Percentiles rank a stretch among this genome's conserved stretches.
phyloP scores from a whole-genome alignment of 1,140 invertebrate genomes.

The Hirudo medicinalis region DNA sequence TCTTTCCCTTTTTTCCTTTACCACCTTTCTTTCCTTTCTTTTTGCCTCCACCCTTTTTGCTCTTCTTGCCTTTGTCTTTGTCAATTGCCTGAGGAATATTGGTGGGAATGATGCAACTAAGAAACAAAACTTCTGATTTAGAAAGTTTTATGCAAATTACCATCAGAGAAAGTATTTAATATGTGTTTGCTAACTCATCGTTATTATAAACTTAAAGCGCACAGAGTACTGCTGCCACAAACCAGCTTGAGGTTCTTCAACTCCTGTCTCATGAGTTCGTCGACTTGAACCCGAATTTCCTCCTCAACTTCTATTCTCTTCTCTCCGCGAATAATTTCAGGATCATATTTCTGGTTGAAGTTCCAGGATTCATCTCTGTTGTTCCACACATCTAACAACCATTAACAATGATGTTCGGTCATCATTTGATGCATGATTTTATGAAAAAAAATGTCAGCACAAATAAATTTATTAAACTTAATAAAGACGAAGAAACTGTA shows the following conservation, averaged over 20 bases:
- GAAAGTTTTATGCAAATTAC: no score
- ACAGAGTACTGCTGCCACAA: slow-evolving; percentile 20
- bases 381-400: slow-evolving; percentile 13
- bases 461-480: slow-evolving; percentile 12
- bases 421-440: slow-evolving; percentile 12
- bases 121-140: background rate
- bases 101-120: background rate
- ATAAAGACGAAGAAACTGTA: background rate
- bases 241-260: slow-evolving; percentile 61
- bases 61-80: slow-evolving; percentile 50
- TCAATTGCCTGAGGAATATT: slow-evolving; percentile 50
- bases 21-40: slow-evolving; percentile 67
- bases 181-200: no score
- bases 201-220: no score
- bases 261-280: slow-evolving; percentile 70
- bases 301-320: slow-evolving; percentile 68
- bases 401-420: background rate
- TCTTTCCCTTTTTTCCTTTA: slow-evolving; percentile 51
- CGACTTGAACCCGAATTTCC: slow-evolving; percentile 66
- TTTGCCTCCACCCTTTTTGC: slow-evolving; percentile 30
- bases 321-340: slow-evolving; percentile 60
- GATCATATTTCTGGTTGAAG: slow-evolving; percentile 56
- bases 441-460: background rate
- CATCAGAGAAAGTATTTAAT: no score
- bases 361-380: slow-evolving; percentile 38